Conservation (phyloP, 2,113 vertebrate species). For the Odobenus rosmarus region DNA sequence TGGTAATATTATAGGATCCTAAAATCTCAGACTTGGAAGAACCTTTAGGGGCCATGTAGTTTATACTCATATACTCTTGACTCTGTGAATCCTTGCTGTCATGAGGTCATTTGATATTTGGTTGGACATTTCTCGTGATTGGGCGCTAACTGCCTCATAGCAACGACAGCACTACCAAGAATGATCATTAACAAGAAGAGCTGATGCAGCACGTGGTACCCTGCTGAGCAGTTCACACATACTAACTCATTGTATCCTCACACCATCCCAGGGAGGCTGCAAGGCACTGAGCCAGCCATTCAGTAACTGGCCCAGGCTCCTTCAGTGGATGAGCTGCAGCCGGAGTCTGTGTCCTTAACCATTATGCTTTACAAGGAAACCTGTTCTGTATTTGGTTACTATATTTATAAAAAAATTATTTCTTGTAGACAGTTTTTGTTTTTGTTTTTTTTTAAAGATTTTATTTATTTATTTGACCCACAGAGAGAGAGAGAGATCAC, state of each 20-base stretch:
- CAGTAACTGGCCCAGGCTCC: neutral
- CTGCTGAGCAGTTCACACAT: fast-evolving
- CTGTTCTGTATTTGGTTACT: neutral
- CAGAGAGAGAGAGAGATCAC: too few relatives aligned
- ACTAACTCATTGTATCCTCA: neutral
- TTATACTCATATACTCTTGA: neutral
- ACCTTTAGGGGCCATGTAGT: neutral
- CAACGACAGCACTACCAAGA: neutral
- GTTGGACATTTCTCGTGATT: neutral
- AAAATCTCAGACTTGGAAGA: neutral
- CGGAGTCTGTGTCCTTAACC: neutral
- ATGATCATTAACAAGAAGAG: neutral
- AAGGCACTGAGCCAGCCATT: neutral
- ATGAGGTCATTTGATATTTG: neutral
- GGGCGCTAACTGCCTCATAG: neutral
- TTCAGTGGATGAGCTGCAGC: neutral
- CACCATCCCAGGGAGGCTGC: neutral
- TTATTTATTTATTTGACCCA: too few relatives aligned
- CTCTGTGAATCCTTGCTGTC: neutral
- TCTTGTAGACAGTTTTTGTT: neutral
- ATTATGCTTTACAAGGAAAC: neutral
- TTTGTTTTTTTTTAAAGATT: too few relatives aligned
- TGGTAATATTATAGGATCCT: neutral
- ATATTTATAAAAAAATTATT: neutral
- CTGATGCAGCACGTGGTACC: neutral